These are phyloP conservation scores for Drosophila kepulauana DNA, from an alignment of 1,140 invertebrate species.

Conservation along the genomic window DNA sequence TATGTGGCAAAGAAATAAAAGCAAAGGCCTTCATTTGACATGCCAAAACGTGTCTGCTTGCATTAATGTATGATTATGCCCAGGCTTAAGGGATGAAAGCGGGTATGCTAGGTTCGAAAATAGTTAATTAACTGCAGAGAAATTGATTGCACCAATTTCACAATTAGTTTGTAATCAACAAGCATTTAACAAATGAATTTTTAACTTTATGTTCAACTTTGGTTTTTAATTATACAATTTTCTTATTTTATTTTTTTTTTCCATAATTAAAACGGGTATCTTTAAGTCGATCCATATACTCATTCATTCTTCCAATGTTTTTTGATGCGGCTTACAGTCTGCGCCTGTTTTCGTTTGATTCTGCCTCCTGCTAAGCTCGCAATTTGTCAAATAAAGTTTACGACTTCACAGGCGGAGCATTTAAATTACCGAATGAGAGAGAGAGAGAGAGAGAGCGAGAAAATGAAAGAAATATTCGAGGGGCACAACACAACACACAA, in stretches of 20 bases:
- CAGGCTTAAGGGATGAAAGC: background rate
- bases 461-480: background rate
- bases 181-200: too few species aligned
- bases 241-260: too few species aligned
- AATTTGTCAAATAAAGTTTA: constrained; percentile 78
- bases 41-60: constrained; percentile 28
- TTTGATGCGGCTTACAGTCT: constrained; percentile 25
- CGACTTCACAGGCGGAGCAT: constrained; percentile 55
- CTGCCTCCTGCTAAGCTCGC: constrained; percentile 49
- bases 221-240: too few species aligned
- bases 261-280: constrained; percentile 1
- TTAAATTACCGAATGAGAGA: constrained; percentile 54
- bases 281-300: background rate
- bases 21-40: constrained; percentile 19
- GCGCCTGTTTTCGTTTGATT: constrained; percentile 20
- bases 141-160: background rate
- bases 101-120: background rate
- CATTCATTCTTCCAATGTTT: background rate
- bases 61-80: constrained; percentile 29
- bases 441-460: background rate
- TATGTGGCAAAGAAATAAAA: constrained; percentile 50
- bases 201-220: too few species aligned
- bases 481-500: constrained; percentile 25
- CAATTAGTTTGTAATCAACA: background rate
- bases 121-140: background rate